Conservation (phyloP, 2,113 vertebrate genomes). For the Camelus dromedarius region DNA sequence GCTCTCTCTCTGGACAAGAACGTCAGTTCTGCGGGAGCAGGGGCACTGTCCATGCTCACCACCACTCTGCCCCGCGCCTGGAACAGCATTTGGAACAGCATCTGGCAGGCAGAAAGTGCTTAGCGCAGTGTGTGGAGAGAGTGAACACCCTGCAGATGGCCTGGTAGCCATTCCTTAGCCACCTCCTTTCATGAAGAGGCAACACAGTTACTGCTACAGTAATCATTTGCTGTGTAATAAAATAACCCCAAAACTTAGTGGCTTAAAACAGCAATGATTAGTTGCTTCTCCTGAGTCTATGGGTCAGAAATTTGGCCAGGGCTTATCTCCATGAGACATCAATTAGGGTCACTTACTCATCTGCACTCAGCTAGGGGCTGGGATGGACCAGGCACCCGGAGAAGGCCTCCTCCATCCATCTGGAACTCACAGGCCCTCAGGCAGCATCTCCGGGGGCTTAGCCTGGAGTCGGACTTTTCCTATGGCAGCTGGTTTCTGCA, state of each 20-base stretch:
- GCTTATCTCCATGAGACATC: neutral
- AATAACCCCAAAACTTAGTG: neutral
- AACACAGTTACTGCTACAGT: neutral
- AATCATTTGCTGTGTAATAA: neutral
- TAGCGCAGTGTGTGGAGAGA: neutral
- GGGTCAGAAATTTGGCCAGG: neutral
- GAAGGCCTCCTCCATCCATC: neutral
- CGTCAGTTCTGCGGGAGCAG: neutral
- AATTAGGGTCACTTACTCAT: neutral
- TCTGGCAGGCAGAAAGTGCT: neutral
- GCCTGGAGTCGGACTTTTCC: neutral
- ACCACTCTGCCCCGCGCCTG: neutral
- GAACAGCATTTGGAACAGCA: neutral
- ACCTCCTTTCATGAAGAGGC: neutral
- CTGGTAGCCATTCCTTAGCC: neutral
- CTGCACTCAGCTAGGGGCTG: neutral
- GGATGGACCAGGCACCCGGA: neutral
- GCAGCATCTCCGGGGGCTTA: neutral
- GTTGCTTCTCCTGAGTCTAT: neutral
- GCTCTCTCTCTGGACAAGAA: neutral
- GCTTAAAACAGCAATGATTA: neutral
- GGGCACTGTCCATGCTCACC: neutral
- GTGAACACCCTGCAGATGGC: neutral
- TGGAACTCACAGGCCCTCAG: neutral
- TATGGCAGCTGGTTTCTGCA: neutral